phyloP scores from a whole-genome alignment of 2,888 invertebrate species.

The Lysandra coridon region DNA sequence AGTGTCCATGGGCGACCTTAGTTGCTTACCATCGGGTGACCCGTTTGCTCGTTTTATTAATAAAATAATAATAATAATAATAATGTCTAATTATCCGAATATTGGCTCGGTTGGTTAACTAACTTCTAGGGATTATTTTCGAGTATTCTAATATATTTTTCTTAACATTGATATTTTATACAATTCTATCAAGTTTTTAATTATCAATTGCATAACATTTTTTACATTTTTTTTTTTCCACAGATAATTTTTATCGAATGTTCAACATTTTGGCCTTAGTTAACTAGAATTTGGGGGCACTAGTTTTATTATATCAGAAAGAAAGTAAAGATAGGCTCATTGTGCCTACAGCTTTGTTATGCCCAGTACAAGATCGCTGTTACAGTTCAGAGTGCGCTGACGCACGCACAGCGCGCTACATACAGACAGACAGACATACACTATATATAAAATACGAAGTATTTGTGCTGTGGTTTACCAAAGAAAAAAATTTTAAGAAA shows the following conservation, averaged over 20 bases:
- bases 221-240: background rate
- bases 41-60: no score
- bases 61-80: no score
- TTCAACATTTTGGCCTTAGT: background rate
- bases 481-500: background rate
- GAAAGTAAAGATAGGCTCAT: background rate
- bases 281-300: background rate
- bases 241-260: background rate
- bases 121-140: no score
- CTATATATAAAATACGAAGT: background rate
- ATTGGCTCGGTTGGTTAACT: no score
- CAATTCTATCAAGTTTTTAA: no score
- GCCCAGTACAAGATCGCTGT: constrained; percentile 1
- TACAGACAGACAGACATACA: background rate
- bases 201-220: background rate
- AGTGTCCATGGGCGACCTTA: no score
- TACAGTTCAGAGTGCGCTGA: constrained; percentile 16
- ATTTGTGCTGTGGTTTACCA: background rate
- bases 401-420: constrained; percentile 6
- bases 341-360: background rate
- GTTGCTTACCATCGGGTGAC: no score
- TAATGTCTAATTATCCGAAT: no score
- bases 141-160: no score
- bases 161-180: no score
- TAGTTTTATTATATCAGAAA: background rate